Conservation (phyloP, 2,888 invertebrate genomes). For the Pterobdella sp. region DNA sequence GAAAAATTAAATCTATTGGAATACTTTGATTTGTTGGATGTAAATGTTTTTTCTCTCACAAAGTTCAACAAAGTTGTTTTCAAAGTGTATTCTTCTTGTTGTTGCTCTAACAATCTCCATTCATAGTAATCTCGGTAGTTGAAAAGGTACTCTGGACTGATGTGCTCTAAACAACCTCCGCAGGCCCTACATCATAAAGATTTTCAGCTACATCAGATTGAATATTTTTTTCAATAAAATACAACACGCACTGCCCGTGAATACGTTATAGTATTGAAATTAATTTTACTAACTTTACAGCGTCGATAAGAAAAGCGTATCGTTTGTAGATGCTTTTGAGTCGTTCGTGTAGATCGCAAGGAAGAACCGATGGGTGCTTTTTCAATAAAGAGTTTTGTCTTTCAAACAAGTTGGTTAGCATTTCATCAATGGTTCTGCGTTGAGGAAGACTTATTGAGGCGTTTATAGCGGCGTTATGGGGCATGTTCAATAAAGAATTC, state of each 20-base stretch:
- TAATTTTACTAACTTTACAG: not conserved
- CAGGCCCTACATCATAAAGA: not conserved
- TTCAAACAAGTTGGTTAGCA: not conserved
- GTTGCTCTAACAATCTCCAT: not conserved
- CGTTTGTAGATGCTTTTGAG: conserved; percentile 5
- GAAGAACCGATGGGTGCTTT: not conserved
- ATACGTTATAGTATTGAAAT: no score
- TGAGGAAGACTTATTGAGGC: no score
- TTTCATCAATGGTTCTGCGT: conserved; percentile 2
- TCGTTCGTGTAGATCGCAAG: not conserved
- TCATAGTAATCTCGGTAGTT: not conserved
- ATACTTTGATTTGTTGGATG: not conserved
- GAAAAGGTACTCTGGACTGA: conserved; percentile 5
- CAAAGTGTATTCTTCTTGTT: not conserved
- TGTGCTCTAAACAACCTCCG: conserved; percentile 11
- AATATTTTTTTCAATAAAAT: no score
- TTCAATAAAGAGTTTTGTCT: not conserved
- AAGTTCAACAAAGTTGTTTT: not conserved
- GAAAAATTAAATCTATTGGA: not conserved
- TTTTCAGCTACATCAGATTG: not conserved
- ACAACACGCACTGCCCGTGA: no score
- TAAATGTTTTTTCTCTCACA: not conserved
- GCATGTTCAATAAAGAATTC: no score
- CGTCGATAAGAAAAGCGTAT: not conserved
- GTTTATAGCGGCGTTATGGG: no score